Conservation (phyloP, 1,140 invertebrate species). For the Apis florea region DNA sequence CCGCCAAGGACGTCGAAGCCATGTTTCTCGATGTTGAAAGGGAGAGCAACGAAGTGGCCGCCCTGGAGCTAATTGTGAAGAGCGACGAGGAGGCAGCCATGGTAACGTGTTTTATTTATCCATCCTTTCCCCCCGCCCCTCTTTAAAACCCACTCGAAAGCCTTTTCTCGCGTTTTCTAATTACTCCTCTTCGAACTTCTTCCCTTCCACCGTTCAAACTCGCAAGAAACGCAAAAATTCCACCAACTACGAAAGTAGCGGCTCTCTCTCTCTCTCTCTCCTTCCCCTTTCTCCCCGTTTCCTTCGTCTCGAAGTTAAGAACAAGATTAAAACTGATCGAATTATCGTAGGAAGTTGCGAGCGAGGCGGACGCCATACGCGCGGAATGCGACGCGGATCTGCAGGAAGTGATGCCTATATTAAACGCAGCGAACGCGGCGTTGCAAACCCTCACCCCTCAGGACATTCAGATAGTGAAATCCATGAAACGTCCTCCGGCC, state of each 20-base stretch:
- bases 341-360: conserved; percentile 70
- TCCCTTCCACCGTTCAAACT: not conserved
- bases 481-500: conserved; percentile 98
- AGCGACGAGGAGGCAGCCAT: conserved; percentile 85
- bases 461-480: conserved; percentile 97
- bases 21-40: conserved; percentile 89
- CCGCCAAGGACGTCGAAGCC: conserved; percentile 90
- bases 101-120: conserved; percentile 76
- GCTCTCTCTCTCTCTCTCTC: too few species aligned
- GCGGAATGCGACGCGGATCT: conserved; percentile 96
- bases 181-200: not conserved
- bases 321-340: not conserved
- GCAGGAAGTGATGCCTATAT: conserved; percentile 94
- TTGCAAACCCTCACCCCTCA: conserved; percentile 94
- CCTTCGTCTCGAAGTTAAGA: too few species aligned
- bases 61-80: conserved; percentile 85
- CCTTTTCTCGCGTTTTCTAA: not conserved
- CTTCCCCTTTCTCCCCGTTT: too few species aligned
- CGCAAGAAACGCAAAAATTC: too few species aligned
- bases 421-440: conserved; percentile 93
- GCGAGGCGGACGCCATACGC: conserved; percentile 92
- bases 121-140: not conserved
- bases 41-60: conserved; percentile 91
- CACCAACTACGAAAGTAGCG: too few species aligned
- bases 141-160: not conserved